phyloP scores from a whole-genome alignment of 2,888 invertebrate genomes.

The Acanthosepion esculentum region DNA sequence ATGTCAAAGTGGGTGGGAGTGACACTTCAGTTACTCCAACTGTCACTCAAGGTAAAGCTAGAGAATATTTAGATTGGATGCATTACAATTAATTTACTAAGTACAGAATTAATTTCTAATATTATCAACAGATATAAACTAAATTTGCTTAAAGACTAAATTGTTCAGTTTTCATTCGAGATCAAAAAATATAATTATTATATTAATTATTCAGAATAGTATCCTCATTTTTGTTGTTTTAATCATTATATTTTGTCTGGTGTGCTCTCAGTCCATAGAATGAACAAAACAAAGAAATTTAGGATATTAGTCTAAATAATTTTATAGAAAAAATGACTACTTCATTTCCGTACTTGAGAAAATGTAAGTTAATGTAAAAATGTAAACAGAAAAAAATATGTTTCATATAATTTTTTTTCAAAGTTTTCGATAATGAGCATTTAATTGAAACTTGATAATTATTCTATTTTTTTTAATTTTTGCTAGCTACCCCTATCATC shows the following conservation, averaged over 20 bases:
- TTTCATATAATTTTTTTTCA: neutral
- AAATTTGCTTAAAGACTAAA: too few species aligned
- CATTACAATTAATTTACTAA: neutral
- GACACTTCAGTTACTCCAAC: conserved; percentile 37
- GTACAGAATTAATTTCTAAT: neutral
- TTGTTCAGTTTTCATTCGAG: too few species aligned
- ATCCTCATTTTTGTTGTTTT: too few species aligned
- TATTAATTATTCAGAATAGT: too few species aligned
- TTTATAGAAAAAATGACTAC: too few species aligned
- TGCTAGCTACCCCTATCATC: conserved; percentile 56
- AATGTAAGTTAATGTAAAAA: neutral
- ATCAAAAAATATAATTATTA: too few species aligned
- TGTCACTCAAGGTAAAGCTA: conserved; percentile 43
- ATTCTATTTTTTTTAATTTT: neutral
- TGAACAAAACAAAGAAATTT: too few species aligned
- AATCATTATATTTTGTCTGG: too few species aligned
- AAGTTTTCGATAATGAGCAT: neutral
- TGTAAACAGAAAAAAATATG: neutral
- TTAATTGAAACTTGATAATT: neutral
- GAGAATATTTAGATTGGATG: neutral
- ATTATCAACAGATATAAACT: too few species aligned
- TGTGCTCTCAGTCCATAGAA: too few species aligned
- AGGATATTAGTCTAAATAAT: too few species aligned
- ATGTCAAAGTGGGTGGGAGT: conserved; percentile 21
- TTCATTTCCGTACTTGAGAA: neutral